Conservation (phyloP, 1,140 invertebrate species). For the Varroa destructor region DNA sequence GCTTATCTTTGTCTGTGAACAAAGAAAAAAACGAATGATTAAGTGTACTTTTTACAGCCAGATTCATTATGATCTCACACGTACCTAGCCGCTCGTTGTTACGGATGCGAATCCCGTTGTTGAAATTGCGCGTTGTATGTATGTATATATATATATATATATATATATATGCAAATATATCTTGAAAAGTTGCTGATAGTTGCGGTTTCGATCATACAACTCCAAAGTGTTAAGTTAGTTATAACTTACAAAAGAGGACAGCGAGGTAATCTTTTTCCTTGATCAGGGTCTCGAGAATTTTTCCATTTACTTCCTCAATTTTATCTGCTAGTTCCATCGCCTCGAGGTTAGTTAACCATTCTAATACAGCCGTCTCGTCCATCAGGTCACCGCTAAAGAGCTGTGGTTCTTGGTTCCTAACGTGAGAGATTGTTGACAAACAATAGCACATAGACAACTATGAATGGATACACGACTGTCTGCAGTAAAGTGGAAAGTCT, state of each 20-base stretch:
- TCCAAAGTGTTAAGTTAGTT: too few relatives aligned
- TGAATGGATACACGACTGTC: not conserved
- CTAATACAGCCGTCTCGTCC: slow-evolving; percentile 75
- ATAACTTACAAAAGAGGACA: slow-evolving; percentile 80
- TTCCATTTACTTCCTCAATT: slow-evolving; percentile 85
- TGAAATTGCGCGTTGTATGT: too few relatives aligned
- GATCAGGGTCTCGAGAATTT: slow-evolving; percentile 76
- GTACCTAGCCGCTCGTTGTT: not conserved
- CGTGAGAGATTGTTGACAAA: slow-evolving; percentile 18
- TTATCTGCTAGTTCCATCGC: slow-evolving; percentile 86
- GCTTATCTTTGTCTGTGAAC: slow-evolving; percentile 68
- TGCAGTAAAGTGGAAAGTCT: not conserved
- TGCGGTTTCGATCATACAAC: too few relatives aligned
- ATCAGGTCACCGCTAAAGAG: slow-evolving; percentile 66
- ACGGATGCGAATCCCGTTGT: not conserved
- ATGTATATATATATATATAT: too few relatives aligned
- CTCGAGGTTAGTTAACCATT: slow-evolving; percentile 81
- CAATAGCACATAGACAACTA: not conserved
- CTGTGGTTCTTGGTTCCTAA: slow-evolving; percentile 65
- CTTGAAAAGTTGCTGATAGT: too few relatives aligned
- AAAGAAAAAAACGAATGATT: slow-evolving; percentile 10
- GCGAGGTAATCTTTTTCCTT: slow-evolving; percentile 82
- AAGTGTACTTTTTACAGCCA: too few relatives aligned
- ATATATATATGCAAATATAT: too few relatives aligned
- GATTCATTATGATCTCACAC: not conserved